Base-by-base conservation (phyloP, 2,113 vertebrate species). In the Phylloscopus trochiloides region DNA sequence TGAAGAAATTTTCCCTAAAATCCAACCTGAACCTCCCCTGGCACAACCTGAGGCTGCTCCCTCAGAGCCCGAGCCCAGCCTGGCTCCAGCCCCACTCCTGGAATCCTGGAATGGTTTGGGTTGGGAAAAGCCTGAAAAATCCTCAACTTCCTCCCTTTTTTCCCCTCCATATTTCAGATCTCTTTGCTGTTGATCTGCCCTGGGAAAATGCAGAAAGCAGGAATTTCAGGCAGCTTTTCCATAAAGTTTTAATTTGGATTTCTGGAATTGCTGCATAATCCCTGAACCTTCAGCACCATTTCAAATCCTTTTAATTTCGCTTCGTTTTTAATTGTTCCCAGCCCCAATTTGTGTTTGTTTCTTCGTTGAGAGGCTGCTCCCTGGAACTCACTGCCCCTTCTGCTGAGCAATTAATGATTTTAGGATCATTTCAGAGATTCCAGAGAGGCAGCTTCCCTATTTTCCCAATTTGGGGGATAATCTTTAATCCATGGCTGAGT, bases 211-310 rank as follows among this genome's bases (percentile, higher is more conserved):
- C 48, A 5, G 6, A 7, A 14, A 45, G 25, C n/a, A 15, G 40
- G 52, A 15, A 31, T 79, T 67, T 45, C 5, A 3, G 54, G 78
- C 34, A 36, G 32, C 13, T 43, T 68, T 24, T 12, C 43, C 43
- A 8, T 38, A 6, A 43, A 31, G 32, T 51, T 61, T 32, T 12
- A 9, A 55, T 57, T 92, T 24, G 63, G 55, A 52, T 52, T 42
- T 8, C 3, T 0, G 10, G 17, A 11, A 29, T 10, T 1, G 7
- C 9, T 1, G 20, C 7, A 12, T 65, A 19, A 80, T 5, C 63
- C 36, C 34, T 25, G 21, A 50, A 47, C 50, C 59, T 63, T 43
- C 2, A 32, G 50, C 65, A 15, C 3, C 1, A 3, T 10, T 47
- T 61, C 1, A 3, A 61, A 40, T 25, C 31, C 4, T 38, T 59